Conservation (phyloP, 1,140 invertebrate species). For the Monochamus saltuarius region DNA sequence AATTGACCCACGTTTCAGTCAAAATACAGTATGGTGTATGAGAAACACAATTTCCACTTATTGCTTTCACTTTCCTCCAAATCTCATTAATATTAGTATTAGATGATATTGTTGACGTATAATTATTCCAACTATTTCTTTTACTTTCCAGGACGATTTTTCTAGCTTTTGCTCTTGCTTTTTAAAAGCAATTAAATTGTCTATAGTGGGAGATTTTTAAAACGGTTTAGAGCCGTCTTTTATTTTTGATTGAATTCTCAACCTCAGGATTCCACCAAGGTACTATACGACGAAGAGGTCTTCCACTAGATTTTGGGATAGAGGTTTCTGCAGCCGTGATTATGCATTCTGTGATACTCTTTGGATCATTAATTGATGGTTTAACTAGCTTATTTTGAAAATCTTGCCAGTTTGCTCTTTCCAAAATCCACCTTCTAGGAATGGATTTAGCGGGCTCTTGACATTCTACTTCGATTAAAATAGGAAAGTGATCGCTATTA, state of each 20-base stretch:
- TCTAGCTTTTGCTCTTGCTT: neutral
- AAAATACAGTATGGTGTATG: neutral
- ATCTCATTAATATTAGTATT: neutral
- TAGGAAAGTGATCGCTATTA: slow-evolving; percentile 12
- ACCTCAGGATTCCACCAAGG: slow-evolving; percentile 13
- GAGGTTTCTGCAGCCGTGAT: neutral
- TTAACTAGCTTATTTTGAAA: neutral
- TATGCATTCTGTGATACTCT: neutral
- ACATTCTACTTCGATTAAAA: neutral
- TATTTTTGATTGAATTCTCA: neutral
- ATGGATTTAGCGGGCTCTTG: neutral
- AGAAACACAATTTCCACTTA: neutral
- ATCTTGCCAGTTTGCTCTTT: slow-evolving; percentile 1
- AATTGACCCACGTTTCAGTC: neutral
- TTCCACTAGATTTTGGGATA: neutral
- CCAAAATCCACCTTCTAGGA: neutral
- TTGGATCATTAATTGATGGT: too few relatives aligned
- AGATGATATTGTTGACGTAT: neutral
- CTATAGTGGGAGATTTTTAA: neutral
- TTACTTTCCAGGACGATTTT: too few relatives aligned
- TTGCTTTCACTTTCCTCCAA: neutral
- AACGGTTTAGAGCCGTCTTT: neutral
- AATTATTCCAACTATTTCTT: neutral
- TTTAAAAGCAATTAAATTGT: slow-evolving; percentile 2
- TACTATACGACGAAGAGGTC: neutral